Conservation (phyloP, 2,888 invertebrate genomes). For the Deilephila elpenor region DNA sequence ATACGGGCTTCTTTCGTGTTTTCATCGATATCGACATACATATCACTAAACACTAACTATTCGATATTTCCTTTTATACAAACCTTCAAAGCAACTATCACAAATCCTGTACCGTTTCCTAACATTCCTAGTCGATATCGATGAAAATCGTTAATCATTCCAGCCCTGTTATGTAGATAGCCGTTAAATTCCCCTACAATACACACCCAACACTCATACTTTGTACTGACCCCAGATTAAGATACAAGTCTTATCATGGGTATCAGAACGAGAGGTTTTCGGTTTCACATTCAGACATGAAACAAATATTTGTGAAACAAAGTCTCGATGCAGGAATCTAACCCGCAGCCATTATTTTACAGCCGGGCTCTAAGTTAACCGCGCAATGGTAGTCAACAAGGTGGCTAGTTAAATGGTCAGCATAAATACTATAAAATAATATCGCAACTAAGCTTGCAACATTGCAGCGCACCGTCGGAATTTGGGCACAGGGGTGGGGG, state of each 20-base stretch:
- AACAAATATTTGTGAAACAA: too few species aligned
- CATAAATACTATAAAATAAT: constrained; percentile 17
- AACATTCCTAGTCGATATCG: neutral
- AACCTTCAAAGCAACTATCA: neutral
- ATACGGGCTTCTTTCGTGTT: neutral
- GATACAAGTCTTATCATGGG: too few species aligned
- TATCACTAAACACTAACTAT: neutral
- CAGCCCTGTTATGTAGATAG: constrained; percentile 7
- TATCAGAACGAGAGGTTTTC: too few species aligned
- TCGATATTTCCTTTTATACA: neutral
- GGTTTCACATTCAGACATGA: too few species aligned
- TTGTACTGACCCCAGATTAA: too few species aligned
- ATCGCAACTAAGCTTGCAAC: neutral
- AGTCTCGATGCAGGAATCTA: too few species aligned
- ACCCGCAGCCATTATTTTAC: too few species aligned
- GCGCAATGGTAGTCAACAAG: neutral
- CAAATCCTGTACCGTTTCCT: constrained; percentile 1
- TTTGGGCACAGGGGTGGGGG: neutral
- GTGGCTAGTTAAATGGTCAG: neutral
- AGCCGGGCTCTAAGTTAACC: too few species aligned
- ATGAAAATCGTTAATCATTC: constrained; percentile 14
- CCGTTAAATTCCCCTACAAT: neutral
- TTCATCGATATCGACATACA: constrained; percentile 14
- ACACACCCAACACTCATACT: neutral
- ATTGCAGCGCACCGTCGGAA: constrained; percentile 4